Conservation (phyloP, 2,888 invertebrate genomes). For the Bombylius discolor region DNA sequence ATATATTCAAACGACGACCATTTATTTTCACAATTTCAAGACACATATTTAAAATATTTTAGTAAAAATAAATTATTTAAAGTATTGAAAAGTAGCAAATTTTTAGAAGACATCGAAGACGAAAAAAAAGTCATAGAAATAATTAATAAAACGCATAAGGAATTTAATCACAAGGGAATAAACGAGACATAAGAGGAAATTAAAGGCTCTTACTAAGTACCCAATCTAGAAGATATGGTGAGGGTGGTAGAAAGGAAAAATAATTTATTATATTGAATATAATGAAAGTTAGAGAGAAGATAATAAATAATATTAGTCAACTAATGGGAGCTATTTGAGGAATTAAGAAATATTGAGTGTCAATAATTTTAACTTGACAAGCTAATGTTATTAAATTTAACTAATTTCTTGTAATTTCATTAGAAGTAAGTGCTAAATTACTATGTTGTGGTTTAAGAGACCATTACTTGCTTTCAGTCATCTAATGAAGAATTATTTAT, state of each 20-base stretch:
- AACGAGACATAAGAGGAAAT: constrained; percentile 7
- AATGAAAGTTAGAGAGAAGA: constrained; percentile 36
- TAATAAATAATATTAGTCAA: constrained; percentile 38
- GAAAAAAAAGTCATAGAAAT: constrained; percentile 2
- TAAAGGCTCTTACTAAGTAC: constrained; percentile 5
- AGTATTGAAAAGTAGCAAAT: constrained; percentile 4
- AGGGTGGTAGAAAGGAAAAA: constrained; percentile 34
- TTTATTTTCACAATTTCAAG: constrained; percentile 5
- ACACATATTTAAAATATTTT: constrained; percentile 2
- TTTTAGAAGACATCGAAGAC: constrained; percentile 3
- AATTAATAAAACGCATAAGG: neutral
- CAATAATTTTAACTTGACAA: too few species aligned
- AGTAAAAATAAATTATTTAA: neutral
- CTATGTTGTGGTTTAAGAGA: too few species aligned
- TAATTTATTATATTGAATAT: constrained; percentile 43
- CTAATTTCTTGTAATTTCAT: too few species aligned
- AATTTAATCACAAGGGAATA: constrained; percentile 5
- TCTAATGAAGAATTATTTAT: constrained; percentile 43
- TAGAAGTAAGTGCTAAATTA: too few species aligned
- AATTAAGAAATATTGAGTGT: too few species aligned
- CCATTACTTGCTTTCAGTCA: constrained; percentile 44
- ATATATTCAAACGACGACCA: constrained; percentile 4
- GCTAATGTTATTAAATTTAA: too few species aligned
- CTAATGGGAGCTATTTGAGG: constrained; percentile 12
- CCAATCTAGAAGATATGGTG: constrained; percentile 22